Evolutionary conservation across 1,140 invertebrate species (phyloP), one percentile per base, ranked within the genome.

Genomic region (Drosophila takahashii): DNA sequence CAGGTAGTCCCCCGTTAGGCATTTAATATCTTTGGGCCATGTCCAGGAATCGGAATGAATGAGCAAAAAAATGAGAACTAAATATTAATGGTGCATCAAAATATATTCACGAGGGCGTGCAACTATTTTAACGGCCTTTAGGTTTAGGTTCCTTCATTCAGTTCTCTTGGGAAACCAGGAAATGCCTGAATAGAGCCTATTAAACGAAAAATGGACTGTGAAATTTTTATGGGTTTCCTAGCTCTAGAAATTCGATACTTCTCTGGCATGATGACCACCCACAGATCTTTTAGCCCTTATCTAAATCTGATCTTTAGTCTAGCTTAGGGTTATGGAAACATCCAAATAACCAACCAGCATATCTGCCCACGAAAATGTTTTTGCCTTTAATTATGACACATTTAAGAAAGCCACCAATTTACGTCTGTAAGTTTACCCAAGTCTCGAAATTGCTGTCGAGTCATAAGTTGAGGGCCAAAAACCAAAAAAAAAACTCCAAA

Each of bases 381-480:
- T 32, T 60, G 60, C 45, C 37, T 84, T 79, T 86, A 85, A 85
- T 81, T 80, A 79, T 80, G 77, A 75, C 77, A 84, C 77, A 80
- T 77, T 84, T 77, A 76, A 45, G 77, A 84, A 84, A 84, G 69
- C 76, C 54, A 54, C 47, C 64, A 69, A 65, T 72, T 61, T 77
- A 81, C 41, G 77, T 57, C 41, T 47, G 16, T 39, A 39, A 77
- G 72, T 67, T 42, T 45, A 62, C 54, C 58, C 41, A 29, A 57
- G 62, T 29, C 39, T 69, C 48, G 39, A 74, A 67, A 69, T 48
- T 54, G 81, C 58, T 69, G 79, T 62, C 71, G 53, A 81, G 79
- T 81, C 79, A 77, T 67, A 59, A 56, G 64, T 57, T 42, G 44
- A 65, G 41, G 58, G 50, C 69, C 18, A 39, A 44, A 36, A 57